Base-by-base conservation (phyloP, 2,113 vertebrate genomes). In the Calidris pugnax region DNA sequence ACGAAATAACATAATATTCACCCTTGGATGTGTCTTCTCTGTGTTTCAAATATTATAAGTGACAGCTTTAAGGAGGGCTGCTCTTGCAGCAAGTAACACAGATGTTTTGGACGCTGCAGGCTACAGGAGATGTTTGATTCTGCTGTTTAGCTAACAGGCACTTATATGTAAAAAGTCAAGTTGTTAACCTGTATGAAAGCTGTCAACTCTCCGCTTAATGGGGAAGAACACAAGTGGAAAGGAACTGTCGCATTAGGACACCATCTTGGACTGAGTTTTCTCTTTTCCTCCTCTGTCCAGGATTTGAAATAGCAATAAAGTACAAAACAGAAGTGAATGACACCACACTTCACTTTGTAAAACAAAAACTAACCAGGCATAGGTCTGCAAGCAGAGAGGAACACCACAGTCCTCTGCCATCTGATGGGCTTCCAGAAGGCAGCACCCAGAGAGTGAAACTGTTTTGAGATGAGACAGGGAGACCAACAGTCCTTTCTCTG, bases 371-470 rank as follows among this genome's bases (percentile, higher is more conserved):
- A 43, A n/a, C 18, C 64, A 55, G 14, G 84, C 14, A 32, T 1
- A 2, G 9, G 28, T 28, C 37, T 80, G 41, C 39, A 72, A 66
- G 57, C 2, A 3, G 13, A 79, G 45, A 59, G 64, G 22, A 64
- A 7, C 39, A 39, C 26, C 13, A 45, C 63, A 13, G 22, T 1
- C 28, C 67, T 35, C 69, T 68, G 72, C 68, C 56, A 5, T 7
- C 39, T 53, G 15, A 75, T 41, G 56, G 48, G 7, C 39, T 88
- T 53, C 35, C 75, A 53, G 67, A 62, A 24, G 28, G 50, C 83
- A 90, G 56, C 79, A 43, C 23, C 0, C 0, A 53, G 27, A 1
- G 1, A 35, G 16, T 8, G 30, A 78, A 81, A 75, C 35, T 7
- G 26, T 19, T 1, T 80, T 0, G 7, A 77, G 68, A 35, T 28